Percentiles rank a stretch among this genome's conserved stretches.
Evolutionary conservation across 2,113 vertebrate genomes (phyloP).

Genomic region (Pygoscelis antarcticus): DNA sequence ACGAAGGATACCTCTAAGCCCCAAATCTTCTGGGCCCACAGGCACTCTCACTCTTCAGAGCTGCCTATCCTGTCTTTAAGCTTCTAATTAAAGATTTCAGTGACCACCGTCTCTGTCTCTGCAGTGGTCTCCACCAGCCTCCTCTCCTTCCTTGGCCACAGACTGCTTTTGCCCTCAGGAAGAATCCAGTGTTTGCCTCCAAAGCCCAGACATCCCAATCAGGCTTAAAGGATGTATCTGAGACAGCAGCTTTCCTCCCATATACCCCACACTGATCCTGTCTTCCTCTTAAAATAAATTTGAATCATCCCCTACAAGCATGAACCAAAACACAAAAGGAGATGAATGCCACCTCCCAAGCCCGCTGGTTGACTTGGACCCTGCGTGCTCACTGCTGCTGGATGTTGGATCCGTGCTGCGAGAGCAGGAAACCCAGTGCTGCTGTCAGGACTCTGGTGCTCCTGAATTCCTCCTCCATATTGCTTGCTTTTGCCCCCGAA

Average conservation of each 20-base stretch:
- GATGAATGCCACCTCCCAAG: neutral
- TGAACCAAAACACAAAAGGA: neutral
- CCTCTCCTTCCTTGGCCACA: neutral
- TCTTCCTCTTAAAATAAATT: neutral
- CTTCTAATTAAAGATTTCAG: neutral
- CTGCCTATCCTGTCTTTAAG: neutral
- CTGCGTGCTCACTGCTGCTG: neutral
- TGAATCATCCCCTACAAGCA: neutral
- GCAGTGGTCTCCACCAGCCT: neutral
- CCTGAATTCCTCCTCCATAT: neutral
- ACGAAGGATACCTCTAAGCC: neutral
- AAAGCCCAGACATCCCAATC: neutral
- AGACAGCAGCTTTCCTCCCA: neutral
- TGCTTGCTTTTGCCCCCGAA: neutral
- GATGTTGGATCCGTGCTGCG: accelerated
- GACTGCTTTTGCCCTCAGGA: neutral
- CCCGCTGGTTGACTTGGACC: neutral
- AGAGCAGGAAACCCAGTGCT: neutral
- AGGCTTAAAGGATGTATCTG: neutral
- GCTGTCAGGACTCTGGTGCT: neutral
- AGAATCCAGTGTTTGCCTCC: neutral
- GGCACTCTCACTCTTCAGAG: neutral
- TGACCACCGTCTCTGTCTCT: neutral
- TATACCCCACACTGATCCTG: neutral
- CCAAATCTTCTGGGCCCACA: neutral